These are phyloP conservation scores for Rhadinocentrus ornatus DNA, from an alignment of 2,797 vertebrate genomes.

Conservation along the genomic window DNA sequence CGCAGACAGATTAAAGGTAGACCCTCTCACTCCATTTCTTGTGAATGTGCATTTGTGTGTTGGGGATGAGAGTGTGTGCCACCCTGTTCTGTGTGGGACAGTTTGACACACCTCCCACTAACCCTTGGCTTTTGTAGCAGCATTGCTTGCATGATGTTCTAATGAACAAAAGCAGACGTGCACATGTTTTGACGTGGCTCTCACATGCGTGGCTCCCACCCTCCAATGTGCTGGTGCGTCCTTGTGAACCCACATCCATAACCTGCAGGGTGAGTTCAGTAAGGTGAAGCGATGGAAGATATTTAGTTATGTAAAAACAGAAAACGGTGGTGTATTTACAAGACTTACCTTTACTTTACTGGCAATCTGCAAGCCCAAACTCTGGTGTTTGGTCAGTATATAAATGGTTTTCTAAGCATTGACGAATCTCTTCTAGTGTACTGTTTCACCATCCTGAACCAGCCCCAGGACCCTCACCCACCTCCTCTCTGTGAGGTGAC, in stretches of 20 bases:
- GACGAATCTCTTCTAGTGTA: constrained; percentile 1
- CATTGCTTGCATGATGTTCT: constrained; percentile 74
- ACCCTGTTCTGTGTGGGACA: constrained; percentile 61
- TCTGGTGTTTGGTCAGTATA: background rate
- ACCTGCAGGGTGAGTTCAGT: constrained; percentile 46
- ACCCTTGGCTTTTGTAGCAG: constrained; percentile 58
- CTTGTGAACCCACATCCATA: constrained; percentile 73
- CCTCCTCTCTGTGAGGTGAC: constrained; percentile 55
- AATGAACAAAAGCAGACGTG: constrained; percentile 42
- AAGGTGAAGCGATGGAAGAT: constrained; percentile 42
- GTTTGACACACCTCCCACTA: constrained; percentile 52
- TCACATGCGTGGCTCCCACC: constrained; percentile 68
- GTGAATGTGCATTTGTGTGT: constrained; percentile 20
- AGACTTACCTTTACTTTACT: background rate
- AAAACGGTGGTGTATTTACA: background rate
- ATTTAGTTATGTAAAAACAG: background rate
- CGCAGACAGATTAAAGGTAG: constrained; percentile 98
- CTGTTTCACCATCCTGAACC: constrained; percentile 56
- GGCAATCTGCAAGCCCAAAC: background rate
- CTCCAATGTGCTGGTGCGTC: constrained; percentile 73
- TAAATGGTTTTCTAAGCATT: background rate
- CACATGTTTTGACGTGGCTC: constrained; percentile 57
- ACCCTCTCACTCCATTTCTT: background rate
- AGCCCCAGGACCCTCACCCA: constrained; percentile 31
- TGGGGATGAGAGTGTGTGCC: constrained; percentile 53